phyloP scores from a whole-genome alignment of 2,113 vertebrate genomes.

The Apeltes quadracus region DNA sequence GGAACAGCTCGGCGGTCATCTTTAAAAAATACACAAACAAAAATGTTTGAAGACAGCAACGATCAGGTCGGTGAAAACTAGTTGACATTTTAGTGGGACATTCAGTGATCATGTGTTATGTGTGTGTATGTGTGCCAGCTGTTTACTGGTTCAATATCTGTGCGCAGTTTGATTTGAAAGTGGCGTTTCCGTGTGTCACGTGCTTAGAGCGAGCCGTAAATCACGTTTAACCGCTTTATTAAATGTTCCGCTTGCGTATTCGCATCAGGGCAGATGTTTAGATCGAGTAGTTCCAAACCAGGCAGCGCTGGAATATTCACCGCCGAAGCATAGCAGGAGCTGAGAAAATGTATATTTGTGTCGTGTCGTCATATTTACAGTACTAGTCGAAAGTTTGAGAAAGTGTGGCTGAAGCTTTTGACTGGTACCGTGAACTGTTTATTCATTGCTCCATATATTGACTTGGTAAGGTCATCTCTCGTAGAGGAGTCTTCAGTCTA shows the following conservation, averaged over 20 bases:
- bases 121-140: not conserved
- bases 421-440: too few relatives aligned
- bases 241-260: not conserved
- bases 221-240: not conserved
- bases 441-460: not conserved
- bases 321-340: not conserved
- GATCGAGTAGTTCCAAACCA: not conserved
- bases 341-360: not conserved
- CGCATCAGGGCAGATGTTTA: not conserved
- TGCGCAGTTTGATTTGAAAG: not conserved
- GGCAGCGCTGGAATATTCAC: not conserved
- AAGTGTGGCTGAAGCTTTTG: too few relatives aligned
- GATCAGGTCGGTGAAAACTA: constrained; percentile 62
- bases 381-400: not conserved
- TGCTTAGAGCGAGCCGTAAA: constrained; percentile 12
- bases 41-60: constrained; percentile 32
- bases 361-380: not conserved
- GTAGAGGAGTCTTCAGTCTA: not conserved
- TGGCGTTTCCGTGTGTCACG: constrained; percentile 41
- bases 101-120: not conserved
- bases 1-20: not conserved
- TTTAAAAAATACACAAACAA: not conserved
- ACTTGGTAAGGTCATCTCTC: not conserved
- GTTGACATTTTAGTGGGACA: not conserved
- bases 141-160: not conserved